phyloP scores from a whole-genome alignment of 1,140 invertebrate species.

The Aphaenogaster floridana region DNA sequence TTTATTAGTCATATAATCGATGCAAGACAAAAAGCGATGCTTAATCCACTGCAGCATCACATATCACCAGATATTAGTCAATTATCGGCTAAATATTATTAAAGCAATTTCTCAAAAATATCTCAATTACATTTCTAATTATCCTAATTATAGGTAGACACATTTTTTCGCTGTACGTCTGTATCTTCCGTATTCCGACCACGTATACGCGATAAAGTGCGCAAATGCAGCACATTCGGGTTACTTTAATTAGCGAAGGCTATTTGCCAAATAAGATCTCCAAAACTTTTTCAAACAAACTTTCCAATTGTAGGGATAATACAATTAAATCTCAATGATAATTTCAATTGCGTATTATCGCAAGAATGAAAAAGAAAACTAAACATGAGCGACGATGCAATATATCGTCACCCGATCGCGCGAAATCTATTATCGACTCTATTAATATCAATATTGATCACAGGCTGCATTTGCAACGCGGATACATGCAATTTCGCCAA shows the following conservation, averaged over 20 bases:
- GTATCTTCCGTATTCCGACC: conserved; percentile 7
- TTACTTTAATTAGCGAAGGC: conserved; percentile 71
- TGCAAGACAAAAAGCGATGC: not conserved
- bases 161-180: not conserved
- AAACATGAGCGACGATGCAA: not conserved
- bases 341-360: conserved; percentile 41
- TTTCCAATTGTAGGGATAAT: conserved; percentile 52
- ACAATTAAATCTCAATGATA: conserved; percentile 66
- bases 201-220: not conserved
- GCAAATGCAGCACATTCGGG: conserved; percentile 50
- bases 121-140: too few species aligned
- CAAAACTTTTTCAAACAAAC: conserved; percentile 25
- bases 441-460: conserved; percentile 14
- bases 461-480: not conserved
- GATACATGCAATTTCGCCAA: not conserved
- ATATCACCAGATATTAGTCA: not conserved
- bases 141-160: not conserved
- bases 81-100: not conserved
- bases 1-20: not conserved
- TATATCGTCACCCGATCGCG: not conserved
- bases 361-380: not conserved
- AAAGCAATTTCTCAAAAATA: not conserved
- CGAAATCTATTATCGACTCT: not conserved
- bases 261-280: conserved; percentile 60
- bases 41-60: not conserved